Evolutionary conservation across 2,113 vertebrate genomes (phyloP), one percentile per base, ranked within the genome.

Genomic region (Dolichotis patagonum): DNA sequence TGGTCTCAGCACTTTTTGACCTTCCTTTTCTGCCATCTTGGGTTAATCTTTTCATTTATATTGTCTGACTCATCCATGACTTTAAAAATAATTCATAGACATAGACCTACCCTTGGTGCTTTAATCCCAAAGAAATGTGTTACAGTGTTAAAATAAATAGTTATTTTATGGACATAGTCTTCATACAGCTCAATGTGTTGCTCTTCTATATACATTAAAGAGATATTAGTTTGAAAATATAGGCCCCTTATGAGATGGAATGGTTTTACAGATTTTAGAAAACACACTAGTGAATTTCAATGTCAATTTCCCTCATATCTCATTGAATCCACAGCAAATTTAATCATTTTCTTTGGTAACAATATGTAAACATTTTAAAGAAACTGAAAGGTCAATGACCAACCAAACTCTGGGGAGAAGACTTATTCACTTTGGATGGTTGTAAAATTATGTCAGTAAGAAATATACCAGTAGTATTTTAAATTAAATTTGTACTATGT

Each of bases 401-500:
- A 87, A 13, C 52, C n/a, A 58, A 77, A 52, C 58, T 65, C 82
- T 8, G 20, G 2, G 17, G 38, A 84, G 65, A 84, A 92, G 63
- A 22, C 89, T 84, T 24, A 67, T 54, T 95, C 9, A 85, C 54
- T 77, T 49, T 20, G 38, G n/a, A 24, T 62, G 28, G 62, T 95
- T 90, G 95, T 62, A 93, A 97, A 95, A 81, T 90, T 67, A 90
- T 75, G 75, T 93, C 92, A 86, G 19, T 84, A 77, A 92, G 85
- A 97, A 94, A 90, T 71, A 93, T n/a, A 73, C 81, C 67, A 69
- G 46, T 58, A 71, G 78, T 90, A 83, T 90, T 96, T 94, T 94
- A 88, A 97, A 94, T 95, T 92, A 94, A 94, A 95, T 96, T 92
- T 92, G 22, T 12, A 95, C 73, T 78, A 28, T 77, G 82, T 62